Evolutionary conservation across 2,113 vertebrate species (phyloP), one percentile per base, ranked within the genome.

Genomic region (Callionymus lyra): DNA sequence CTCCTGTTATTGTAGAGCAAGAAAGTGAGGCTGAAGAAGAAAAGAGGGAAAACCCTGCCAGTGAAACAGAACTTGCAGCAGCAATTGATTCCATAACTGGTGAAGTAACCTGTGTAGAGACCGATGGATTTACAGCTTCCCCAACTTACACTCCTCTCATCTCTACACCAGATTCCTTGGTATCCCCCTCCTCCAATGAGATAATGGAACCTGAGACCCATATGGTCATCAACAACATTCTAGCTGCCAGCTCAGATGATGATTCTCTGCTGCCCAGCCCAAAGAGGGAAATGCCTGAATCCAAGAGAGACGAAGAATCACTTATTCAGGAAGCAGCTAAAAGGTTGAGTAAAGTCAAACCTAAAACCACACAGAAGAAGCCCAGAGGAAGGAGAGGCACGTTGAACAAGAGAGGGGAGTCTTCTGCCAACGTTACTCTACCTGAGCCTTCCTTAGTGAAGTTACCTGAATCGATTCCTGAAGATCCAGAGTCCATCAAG

Each of bases 11-110:
- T 38, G 74, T 70, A 12, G 76, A 76, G 54, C 69, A 74, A 53
- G 71, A 66, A 54, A 11, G 13, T 44, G 68, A 91, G 18, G 84
- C 86, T 52, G 91, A 92, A 4, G 85, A 83, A 15, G 91, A 92
- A 53, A 98, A 97, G 58, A 89, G 88, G 0, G 82, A 89, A 0
- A 93, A 89, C 49, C 92, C 93, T 53, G 90, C 92, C 0, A 96
- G 88, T 13, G 94, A 99, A 74, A 97, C 92, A 0, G 94, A 99
- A 71, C 85, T 99, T 61, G 95, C 94, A 1, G 93, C 93, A 0
- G 94, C 95, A 44, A 99, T 99, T 0, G 94, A 97, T 48, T 99
- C 95, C 47, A 99, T 99, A 68, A 98, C 94, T 68, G 78, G 81
- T 56, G 93, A 86, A 16, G 92, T 93, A 61, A 84, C 83, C 43